Percentiles rank a stretch among this genome's conserved stretches.
phyloP scores from a whole-genome alignment of 2,113 vertebrate genomes.

The Okapia johnstoni region DNA sequence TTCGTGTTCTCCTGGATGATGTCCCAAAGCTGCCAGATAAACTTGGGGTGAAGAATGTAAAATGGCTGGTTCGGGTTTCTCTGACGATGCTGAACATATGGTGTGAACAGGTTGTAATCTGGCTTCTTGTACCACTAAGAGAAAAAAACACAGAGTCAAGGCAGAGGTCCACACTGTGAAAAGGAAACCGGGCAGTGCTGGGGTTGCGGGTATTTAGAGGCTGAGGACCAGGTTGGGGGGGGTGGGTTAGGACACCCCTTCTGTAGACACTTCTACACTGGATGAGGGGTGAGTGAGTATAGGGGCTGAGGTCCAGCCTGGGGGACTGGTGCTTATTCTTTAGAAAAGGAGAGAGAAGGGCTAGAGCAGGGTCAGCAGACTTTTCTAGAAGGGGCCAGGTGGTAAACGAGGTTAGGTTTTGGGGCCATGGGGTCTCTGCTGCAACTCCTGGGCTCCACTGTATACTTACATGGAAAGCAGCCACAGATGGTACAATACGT shows the following conservation, averaged over 20 bases:
- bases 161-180: background rate
- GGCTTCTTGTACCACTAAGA: conserved; percentile 95
- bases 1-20: conserved; percentile 96
- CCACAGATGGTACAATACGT: accelerated
- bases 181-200: background rate
- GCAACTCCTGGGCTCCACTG: background rate
- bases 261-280: accelerated
- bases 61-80: conserved; percentile 90
- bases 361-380: background rate
- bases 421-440: background rate
- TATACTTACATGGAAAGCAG: background rate
- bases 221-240: background rate
- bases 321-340: background rate
- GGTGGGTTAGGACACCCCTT: accelerated
- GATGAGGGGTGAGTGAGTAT: background rate
- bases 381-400: background rate
- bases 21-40: conserved; percentile 98
- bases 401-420: background rate
- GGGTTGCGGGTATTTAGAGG: accelerated
- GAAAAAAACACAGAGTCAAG: background rate
- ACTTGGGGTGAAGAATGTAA: conserved; percentile 97
- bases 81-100: conserved; percentile 90
- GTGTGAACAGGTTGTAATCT: conserved; percentile 97
- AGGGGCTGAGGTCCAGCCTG: background rate
- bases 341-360: background rate